Base-by-base conservation (phyloP, 2,113 vertebrate species). In the Sinocyclocheilus anophthalmus region DNA sequence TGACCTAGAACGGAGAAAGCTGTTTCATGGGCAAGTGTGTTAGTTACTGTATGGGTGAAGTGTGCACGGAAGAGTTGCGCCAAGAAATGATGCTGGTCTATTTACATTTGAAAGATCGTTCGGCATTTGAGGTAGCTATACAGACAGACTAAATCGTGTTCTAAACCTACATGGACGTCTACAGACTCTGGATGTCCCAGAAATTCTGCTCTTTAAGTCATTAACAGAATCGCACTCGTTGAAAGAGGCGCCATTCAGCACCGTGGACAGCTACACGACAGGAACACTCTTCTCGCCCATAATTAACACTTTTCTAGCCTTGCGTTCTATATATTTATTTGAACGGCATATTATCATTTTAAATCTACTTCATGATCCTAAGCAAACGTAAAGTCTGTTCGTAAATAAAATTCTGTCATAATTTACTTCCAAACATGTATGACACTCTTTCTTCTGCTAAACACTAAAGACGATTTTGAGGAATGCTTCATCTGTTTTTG, bases 211-310 rank as follows among this genome's bases (percentile, higher is more conserved):
- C 24, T 24, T 50, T 30, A 67, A n/a, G n/a, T 26, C n/a, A 45
- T n/a, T 45, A 14, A 24, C 5, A n/a, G 22, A 48, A 75, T 48
- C 11, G 72, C 42, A 24, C 22, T 42, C 5, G 26, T n/a, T 50
- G 22, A 65, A 30, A 82, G 48, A 70, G 24, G 20, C 39, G 18
- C 13, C 10, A 30, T 84, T 88, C 88, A 88, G 88, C 26, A 88
- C 88, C 88, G 30, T 55, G 88, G 88, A 88, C 88, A 88, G 88
- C 81, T 55, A 53, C 24, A 30, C 20, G 10, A 22, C 70, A 73
- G 4, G 37, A 72, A 4, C 18, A 9, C 33, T n/a, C 57, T n/a
- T n/a, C 22, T 61, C 57, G 57, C 22, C 2, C 57, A 61, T n/a
- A 61, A 61, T 61, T 10, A 61, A 39, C 67, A 70, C 8, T 39